Conservation (phyloP, 2,797 vertebrate species). For the Okamejei kenojei region DNA sequence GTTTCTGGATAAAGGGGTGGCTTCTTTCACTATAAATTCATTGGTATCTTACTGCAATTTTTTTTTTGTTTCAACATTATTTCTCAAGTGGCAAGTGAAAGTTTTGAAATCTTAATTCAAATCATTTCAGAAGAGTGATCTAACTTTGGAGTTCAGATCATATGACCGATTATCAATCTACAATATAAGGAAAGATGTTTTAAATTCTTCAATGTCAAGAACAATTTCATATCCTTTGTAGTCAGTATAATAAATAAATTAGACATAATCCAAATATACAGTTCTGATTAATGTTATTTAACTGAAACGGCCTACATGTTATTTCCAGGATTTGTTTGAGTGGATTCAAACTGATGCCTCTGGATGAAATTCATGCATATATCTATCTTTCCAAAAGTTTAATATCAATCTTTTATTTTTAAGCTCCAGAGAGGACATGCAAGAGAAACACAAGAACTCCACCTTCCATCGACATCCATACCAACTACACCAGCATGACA, state of each 20-base stretch:
- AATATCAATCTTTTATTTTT: constrained; percentile 12
- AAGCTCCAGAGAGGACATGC: constrained; percentile 81
- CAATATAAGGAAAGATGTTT: not conserved
- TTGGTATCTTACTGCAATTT: not conserved
- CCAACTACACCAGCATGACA: constrained; percentile 79
- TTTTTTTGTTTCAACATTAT: not conserved
- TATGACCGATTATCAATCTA: not conserved
- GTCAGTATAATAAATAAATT: not conserved
- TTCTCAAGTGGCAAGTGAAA: not conserved
- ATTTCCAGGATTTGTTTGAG: not conserved
- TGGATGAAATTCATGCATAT: not conserved
- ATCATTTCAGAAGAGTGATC: not conserved
- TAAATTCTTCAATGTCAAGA: not conserved
- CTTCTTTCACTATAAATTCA: not conserved
- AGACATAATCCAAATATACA: not conserved
- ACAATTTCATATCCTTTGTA: not conserved
- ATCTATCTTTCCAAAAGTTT: not conserved
- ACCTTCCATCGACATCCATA: constrained; percentile 80
- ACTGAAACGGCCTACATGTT: not conserved
- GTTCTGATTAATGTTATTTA: not conserved
- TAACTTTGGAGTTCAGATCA: not conserved
- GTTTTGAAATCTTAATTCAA: not conserved
- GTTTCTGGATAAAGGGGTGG: not conserved
- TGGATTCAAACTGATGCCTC: not conserved
- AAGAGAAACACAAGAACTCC: constrained; percentile 79